These are phyloP conservation scores for Atherix ibis DNA, from an alignment of 2,888 invertebrate species.

Conservation along the genomic window DNA sequence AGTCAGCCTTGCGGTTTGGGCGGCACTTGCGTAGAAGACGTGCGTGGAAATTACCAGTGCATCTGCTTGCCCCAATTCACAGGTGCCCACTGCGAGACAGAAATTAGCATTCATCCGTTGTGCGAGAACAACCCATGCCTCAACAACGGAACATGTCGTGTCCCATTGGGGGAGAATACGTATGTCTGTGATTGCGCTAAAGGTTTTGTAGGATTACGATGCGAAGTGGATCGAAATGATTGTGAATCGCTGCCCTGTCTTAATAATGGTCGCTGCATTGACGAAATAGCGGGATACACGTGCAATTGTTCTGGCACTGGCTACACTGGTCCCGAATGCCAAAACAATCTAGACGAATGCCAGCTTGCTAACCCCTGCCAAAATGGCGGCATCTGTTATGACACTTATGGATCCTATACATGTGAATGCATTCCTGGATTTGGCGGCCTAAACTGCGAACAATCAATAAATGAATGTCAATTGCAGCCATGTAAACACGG, in stretches of 20 bases:
- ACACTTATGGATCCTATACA: slow-evolving; percentile 61
- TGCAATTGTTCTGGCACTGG: slow-evolving; percentile 67
- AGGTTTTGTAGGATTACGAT: slow-evolving; percentile 31
- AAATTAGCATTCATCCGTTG: slow-evolving; percentile 48
- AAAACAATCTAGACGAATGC: slow-evolving; percentile 69
- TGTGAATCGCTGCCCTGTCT: slow-evolving; percentile 52
- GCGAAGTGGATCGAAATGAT: slow-evolving; percentile 58
- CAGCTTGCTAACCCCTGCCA: slow-evolving; percentile 45
- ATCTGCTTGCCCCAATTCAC: slow-evolving; percentile 50
- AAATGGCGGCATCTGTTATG: slow-evolving; percentile 63
- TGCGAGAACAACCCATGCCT: slow-evolving; percentile 64
- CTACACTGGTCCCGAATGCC: slow-evolving; percentile 56
- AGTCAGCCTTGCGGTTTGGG: slow-evolving; percentile 56
- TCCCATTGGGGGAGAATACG: slow-evolving; percentile 38
- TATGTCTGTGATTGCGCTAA: slow-evolving; percentile 44
- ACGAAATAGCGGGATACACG: slow-evolving; percentile 55
- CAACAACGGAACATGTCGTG: slow-evolving; percentile 62
- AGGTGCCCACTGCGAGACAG: slow-evolving; percentile 55
- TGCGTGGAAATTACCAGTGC: slow-evolving; percentile 54
- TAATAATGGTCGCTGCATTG: slow-evolving; percentile 56
- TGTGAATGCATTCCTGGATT: slow-evolving; percentile 69
- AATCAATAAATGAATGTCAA: slow-evolving; percentile 41
- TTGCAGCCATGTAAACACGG: slow-evolving; percentile 60
- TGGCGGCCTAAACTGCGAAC: slow-evolving; percentile 63
- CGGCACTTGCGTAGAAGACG: slow-evolving; percentile 54